Percentiles rank a stretch among this genome's conserved stretches.
Evolutionary conservation across 1,140 invertebrate genomes (phyloP).

Genomic region (Drosophila auraria): DNA sequence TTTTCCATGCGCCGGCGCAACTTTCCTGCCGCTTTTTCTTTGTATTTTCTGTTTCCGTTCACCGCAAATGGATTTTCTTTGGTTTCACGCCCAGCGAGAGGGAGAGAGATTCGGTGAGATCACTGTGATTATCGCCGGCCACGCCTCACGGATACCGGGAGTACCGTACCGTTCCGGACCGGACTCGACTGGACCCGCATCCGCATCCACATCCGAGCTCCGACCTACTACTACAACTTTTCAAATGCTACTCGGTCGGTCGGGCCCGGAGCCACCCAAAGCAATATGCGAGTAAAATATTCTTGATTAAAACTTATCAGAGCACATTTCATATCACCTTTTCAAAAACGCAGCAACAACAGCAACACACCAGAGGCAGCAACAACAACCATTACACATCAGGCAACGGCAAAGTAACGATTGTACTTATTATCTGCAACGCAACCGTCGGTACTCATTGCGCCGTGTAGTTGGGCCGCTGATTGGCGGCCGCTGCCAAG

Average conservation of each 20-base stretch:
- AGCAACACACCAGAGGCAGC: slow-evolving; percentile 1
- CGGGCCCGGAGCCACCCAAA: slow-evolving; percentile 71
- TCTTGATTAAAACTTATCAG: slow-evolving; percentile 85
- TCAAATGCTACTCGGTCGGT: slow-evolving; percentile 81
- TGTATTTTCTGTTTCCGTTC: slow-evolving; percentile 20
- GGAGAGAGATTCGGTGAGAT: neutral
- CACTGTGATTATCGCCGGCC: slow-evolving; percentile 63
- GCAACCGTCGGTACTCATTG: slow-evolving; percentile 74
- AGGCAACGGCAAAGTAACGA: slow-evolving; percentile 50
- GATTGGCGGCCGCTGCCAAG: slow-evolving; percentile 66
- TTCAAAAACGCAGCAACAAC: slow-evolving; percentile 76
- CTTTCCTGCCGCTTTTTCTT: slow-evolving; percentile 28
- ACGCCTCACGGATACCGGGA: slow-evolving; percentile 38
- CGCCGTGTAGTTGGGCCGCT: slow-evolving; percentile 70
- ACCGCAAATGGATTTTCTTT: slow-evolving; percentile 40
- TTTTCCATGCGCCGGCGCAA: slow-evolving; percentile 77
- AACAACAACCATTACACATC: slow-evolving; percentile 49
- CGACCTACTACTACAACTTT: slow-evolving; percentile 83
- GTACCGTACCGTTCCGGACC: slow-evolving; percentile 7
- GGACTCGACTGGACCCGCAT: slow-evolving; percentile 9
- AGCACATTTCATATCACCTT: slow-evolving; percentile 85
- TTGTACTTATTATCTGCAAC: slow-evolving; percentile 75
- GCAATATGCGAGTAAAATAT: slow-evolving; percentile 78
- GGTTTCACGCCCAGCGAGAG: slow-evolving; percentile 46
- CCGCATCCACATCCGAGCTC: slow-evolving; percentile 62